phyloP scores from a whole-genome alignment of 1,140 invertebrate species.

The Sycobia sp. region DNA sequence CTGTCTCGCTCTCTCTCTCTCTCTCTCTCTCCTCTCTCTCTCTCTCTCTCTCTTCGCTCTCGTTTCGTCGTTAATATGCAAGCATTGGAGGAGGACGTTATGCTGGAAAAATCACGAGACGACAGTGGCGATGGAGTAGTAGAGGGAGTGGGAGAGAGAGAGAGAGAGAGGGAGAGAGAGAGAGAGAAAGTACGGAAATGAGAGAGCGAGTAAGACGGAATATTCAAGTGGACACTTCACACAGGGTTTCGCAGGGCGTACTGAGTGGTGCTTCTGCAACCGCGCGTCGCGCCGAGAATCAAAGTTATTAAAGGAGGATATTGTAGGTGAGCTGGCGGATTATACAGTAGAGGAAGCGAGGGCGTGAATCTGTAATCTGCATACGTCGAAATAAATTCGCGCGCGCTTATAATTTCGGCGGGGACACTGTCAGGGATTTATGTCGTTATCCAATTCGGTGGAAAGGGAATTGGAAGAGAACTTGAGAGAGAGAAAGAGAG shows the following conservation, averaged over 20 bases:
- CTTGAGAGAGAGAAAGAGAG: too few relatives aligned
- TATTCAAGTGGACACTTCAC: slow-evolving; percentile 11
- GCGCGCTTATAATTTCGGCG: slow-evolving; percentile 16
- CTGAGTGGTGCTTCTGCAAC: slow-evolving; percentile 18
- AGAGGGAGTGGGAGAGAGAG: too few relatives aligned
- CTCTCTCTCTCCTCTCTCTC: not conserved
- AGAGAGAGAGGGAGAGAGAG: too few relatives aligned
- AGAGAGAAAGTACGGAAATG: too few relatives aligned
- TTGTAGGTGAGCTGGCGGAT: not conserved
- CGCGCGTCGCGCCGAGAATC: not conserved
- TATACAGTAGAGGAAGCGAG: not conserved
- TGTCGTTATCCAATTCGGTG: too few relatives aligned
- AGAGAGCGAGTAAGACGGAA: slow-evolving; percentile 11
- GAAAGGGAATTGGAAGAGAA: too few relatives aligned
- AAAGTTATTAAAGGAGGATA: slow-evolving; percentile 21
- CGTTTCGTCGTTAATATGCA: slow-evolving; percentile 36
- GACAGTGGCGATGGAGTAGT: not conserved
- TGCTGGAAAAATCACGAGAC: slow-evolving; percentile 9
- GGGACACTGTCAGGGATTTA: slow-evolving; percentile 9
- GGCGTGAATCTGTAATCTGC: slow-evolving; percentile 16
- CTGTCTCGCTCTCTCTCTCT: too few relatives aligned
- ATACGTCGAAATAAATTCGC: slow-evolving; percentile 20
- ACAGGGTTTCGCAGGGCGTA: not conserved
- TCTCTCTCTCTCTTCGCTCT: too few relatives aligned
- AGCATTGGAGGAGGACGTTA: slow-evolving; percentile 20